Evolutionary conservation across 1,140 invertebrate genomes (phyloP).

Genomic region (Trichoplusia ni): DNA sequence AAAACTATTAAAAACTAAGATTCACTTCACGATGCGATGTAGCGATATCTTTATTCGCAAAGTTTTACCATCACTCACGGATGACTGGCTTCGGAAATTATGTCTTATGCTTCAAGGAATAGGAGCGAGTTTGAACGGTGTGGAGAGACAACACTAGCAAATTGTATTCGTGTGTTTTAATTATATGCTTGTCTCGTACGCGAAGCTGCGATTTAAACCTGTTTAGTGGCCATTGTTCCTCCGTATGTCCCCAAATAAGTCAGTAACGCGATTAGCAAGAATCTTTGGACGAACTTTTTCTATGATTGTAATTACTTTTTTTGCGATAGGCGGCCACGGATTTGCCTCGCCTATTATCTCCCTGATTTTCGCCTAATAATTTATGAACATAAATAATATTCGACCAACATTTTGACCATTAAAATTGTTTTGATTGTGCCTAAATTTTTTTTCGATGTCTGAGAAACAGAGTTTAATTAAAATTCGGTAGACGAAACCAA

Average conservation of each 20-base stretch:
- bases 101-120: slow-evolving; percentile 46
- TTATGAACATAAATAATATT: slow-evolving; percentile 8
- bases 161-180: slow-evolving; percentile 47
- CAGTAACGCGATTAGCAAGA: slow-evolving; percentile 51
- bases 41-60: slow-evolving; percentile 53
- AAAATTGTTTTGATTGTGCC: not conserved
- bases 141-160: slow-evolving; percentile 2
- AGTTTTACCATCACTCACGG: slow-evolving; percentile 32
- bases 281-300: slow-evolving; percentile 13
- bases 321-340: not conserved
- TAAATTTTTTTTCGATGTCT: not conserved
- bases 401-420: not conserved
- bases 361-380: not conserved
- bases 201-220: slow-evolving; percentile 70
- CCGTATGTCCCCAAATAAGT: slow-evolving; percentile 63
- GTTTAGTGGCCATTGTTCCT: slow-evolving; percentile 67
- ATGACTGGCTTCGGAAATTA: not conserved
- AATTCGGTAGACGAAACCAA: not conserved
- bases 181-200: slow-evolving; percentile 72
- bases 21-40: slow-evolving; percentile 22
- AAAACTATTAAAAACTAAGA: slow-evolving; percentile 32
- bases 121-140: slow-evolving; percentile 33
- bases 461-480: not conserved
- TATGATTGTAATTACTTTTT: slow-evolving; percentile 4
- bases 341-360: not conserved